phyloP scores from a whole-genome alignment of 2,888 invertebrate species.

The Galerucella nymphaeae region DNA sequence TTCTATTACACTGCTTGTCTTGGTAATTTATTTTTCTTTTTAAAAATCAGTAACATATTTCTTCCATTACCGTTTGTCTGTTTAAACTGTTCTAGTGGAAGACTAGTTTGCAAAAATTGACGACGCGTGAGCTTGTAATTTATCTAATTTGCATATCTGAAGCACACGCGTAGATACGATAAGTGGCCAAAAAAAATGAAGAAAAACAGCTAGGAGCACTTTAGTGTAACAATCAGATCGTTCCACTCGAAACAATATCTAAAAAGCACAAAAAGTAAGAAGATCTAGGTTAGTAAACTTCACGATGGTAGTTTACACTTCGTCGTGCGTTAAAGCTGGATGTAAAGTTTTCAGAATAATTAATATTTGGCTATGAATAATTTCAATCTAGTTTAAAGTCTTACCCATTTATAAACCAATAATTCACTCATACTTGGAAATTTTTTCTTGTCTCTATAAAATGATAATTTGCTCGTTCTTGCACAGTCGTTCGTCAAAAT shows the following conservation, averaged over 20 bases:
- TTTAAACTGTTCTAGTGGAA: neutral
- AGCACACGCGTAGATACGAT: neutral
- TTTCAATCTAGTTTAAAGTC: no score
- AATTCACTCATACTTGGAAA: no score
- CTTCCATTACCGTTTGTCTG: neutral
- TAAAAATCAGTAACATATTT: neutral
- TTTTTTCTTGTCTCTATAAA: no score
- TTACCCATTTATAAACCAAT: no score
- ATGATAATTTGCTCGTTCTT: no score
- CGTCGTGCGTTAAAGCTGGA: no score
- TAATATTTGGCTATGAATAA: no score
- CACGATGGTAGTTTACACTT: no score
- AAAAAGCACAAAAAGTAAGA: neutral
- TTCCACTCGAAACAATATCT: neutral
- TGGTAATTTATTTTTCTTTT: neutral
- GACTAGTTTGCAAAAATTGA: conserved; percentile 7
- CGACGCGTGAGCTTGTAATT: conserved; percentile 17
- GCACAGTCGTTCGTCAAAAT: no score
- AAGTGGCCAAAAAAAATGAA: neutral
- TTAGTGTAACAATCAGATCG: conserved; percentile 8
- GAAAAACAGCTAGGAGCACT: conserved; percentile 8
- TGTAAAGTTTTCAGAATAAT: no score
- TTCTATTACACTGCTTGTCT: neutral
- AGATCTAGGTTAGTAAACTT: no score
- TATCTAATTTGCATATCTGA: conserved; percentile 15